phyloP scores from a whole-genome alignment of 1,140 invertebrate species.

The Andrena cerasifolii region DNA sequence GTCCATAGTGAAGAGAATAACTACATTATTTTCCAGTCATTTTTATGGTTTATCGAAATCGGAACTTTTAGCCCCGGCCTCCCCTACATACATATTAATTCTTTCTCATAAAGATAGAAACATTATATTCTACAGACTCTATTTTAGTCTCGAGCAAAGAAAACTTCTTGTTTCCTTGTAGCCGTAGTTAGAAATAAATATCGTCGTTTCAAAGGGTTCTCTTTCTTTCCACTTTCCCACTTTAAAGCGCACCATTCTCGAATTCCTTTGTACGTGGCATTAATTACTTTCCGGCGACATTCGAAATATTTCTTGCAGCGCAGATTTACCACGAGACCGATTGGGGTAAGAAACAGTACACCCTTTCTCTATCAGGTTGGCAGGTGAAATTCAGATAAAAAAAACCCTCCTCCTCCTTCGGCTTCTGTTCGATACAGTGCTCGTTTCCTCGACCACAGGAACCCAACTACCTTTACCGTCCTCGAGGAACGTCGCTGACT shows the following conservation, averaged over 20 bases:
- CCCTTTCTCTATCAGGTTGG: constrained; percentile 5
- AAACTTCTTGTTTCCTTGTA: too few relatives aligned
- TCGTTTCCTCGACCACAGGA: background rate
- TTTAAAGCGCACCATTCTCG: background rate
- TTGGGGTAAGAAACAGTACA: background rate
- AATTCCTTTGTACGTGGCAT: constrained; percentile 13
- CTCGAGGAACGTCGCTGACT: constrained; percentile 37
- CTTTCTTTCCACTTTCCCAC: too few relatives aligned
- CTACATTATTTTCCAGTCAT: too few relatives aligned
- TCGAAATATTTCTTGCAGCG: constrained; percentile 11
- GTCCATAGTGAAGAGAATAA: too few relatives aligned
- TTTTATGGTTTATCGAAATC: too few relatives aligned
- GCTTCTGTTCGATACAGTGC: constrained; percentile 6
- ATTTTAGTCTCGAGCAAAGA: too few relatives aligned
- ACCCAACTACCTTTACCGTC: constrained; percentile 28
- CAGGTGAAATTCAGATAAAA: constrained; percentile 25
- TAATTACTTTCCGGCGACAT: constrained; percentile 15
- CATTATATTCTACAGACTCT: too few relatives aligned
- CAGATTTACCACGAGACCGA: constrained; percentile 19
- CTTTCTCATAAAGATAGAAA: too few relatives aligned
- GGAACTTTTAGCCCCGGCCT: too few relatives aligned
- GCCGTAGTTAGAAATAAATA: too few relatives aligned
- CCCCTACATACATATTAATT: too few relatives aligned
- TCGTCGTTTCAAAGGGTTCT: too few relatives aligned
- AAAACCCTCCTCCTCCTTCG: background rate